Percentiles rank a stretch among this genome's conserved stretches.
Evolutionary conservation across 1,140 invertebrate species (phyloP).

Genomic region (Antheraea mylitta): DNA sequence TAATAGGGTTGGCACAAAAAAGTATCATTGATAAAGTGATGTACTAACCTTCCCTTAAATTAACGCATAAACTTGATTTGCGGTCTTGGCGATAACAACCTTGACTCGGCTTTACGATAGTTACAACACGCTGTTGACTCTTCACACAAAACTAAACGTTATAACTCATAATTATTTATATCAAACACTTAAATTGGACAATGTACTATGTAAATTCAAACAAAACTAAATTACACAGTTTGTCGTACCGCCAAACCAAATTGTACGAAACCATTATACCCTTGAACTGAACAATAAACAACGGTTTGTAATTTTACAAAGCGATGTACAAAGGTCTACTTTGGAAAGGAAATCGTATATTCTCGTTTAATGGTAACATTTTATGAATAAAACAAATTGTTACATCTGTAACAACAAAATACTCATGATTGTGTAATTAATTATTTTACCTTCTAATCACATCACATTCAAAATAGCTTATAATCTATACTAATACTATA

Average conservation of each 20-base stretch:
- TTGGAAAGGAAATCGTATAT: background rate
- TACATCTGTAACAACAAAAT: too few relatives aligned
- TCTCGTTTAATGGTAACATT: too few relatives aligned
- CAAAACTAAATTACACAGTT: background rate
- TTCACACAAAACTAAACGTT: constrained; percentile 23
- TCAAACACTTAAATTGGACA: constrained; percentile 8
- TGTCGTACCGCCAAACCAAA: background rate
- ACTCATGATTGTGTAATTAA: too few relatives aligned
- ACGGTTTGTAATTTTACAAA: background rate
- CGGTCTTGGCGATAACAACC: background rate
- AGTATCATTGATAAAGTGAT: too few relatives aligned
- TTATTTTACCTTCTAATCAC: too few relatives aligned
- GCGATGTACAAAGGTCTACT: background rate
- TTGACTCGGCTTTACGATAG: constrained; percentile 14
- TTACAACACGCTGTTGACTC: constrained; percentile 12
- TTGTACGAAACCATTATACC: background rate
- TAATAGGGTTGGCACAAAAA: too few relatives aligned
- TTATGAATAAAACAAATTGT: too few relatives aligned
- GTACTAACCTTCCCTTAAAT: too few relatives aligned
- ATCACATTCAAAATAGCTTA: too few relatives aligned
- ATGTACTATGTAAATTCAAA: background rate
- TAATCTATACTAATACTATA: too few relatives aligned
- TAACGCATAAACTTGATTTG: background rate
- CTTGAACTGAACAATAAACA: background rate
- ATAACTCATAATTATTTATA: constrained; percentile 10